phyloP scores from a whole-genome alignment of 2,888 invertebrate genomes.

The Orthosia cruda region DNA sequence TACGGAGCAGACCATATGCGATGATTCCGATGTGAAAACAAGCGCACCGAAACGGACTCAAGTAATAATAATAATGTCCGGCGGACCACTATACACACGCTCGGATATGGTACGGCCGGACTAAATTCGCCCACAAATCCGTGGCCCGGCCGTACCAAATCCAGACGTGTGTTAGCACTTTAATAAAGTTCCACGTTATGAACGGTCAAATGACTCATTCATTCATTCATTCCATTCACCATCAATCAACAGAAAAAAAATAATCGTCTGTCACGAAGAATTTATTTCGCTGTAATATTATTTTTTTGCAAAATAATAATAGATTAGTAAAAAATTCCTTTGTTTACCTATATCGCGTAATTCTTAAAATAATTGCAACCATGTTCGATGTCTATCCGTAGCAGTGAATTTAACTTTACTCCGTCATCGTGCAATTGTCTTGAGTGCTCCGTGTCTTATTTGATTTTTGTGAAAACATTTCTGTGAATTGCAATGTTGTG shows the following conservation, averaged over 20 bases:
- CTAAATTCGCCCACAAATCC: no score
- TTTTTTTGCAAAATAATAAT: slow-evolving; percentile 86
- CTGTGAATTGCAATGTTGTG: slow-evolving; percentile 88
- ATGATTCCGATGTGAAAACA: no score
- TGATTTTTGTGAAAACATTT: slow-evolving; percentile 79
- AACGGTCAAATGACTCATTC: slow-evolving; percentile 66
- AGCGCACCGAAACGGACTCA: no score
- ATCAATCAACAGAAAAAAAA: slow-evolving; percentile 79
- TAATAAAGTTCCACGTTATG: slow-evolving; percentile 66
- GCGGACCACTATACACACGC: no score
- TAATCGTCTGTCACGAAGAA: slow-evolving; percentile 82
- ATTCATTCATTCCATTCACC: slow-evolving; percentile 63
- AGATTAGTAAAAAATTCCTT: slow-evolving; percentile 80
- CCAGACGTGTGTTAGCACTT: no score
- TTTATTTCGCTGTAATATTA: slow-evolving; percentile 83
- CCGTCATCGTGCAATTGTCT: slow-evolving; percentile 86
- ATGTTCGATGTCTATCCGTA: slow-evolving; percentile 78
- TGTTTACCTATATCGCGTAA: slow-evolving; percentile 79
- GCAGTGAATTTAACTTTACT: slow-evolving; percentile 79
- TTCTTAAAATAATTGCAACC: slow-evolving; percentile 72
- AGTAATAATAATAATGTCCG: no score
- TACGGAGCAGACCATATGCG: no score
- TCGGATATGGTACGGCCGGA: no score
- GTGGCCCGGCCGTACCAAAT: no score
- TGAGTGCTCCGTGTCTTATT: slow-evolving; percentile 81